phyloP scores from a whole-genome alignment of 2,888 invertebrate species.

The Odontocolon sp. region DNA sequence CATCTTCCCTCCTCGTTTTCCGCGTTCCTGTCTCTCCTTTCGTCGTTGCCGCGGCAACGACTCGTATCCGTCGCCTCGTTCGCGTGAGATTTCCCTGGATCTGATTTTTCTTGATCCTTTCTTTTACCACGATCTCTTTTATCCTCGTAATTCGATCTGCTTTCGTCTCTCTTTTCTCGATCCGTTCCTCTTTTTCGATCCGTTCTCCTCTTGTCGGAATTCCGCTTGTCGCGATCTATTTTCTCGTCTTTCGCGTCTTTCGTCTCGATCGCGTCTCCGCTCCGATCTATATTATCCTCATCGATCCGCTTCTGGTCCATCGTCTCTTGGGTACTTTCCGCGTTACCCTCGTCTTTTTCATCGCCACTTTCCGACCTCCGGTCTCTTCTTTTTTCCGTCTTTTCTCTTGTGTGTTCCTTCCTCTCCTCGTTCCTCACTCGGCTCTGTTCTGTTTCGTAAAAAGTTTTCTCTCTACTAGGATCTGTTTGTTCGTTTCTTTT shows the following conservation, averaged over 20 bases:
- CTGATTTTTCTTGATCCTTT: background rate
- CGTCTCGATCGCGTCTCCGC: background rate
- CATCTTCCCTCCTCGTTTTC: conserved; percentile 26
- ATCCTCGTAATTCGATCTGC: background rate
- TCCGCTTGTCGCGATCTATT: background rate
- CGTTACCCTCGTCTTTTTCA: too few relatives aligned
- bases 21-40: background rate
- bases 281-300: background rate
- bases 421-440: background rate
- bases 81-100: too few relatives aligned
- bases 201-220: background rate
- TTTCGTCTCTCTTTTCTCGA: background rate
- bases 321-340: too few relatives aligned
- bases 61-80: too few relatives aligned
- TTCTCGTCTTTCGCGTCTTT: background rate
- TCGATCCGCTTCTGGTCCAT: too few relatives aligned
- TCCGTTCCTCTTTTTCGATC: background rate
- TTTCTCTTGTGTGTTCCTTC: background rate
- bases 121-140: conserved; percentile 38
- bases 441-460: background rate
- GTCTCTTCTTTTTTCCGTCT: background rate
- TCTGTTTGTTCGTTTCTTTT: background rate
- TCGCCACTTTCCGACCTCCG: background rate
- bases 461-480: too few relatives aligned
- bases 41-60: background rate